These are phyloP conservation scores for Thaleichthys pacificus DNA, from an alignment of 2,797 vertebrate genomes.

Conservation along the genomic window DNA sequence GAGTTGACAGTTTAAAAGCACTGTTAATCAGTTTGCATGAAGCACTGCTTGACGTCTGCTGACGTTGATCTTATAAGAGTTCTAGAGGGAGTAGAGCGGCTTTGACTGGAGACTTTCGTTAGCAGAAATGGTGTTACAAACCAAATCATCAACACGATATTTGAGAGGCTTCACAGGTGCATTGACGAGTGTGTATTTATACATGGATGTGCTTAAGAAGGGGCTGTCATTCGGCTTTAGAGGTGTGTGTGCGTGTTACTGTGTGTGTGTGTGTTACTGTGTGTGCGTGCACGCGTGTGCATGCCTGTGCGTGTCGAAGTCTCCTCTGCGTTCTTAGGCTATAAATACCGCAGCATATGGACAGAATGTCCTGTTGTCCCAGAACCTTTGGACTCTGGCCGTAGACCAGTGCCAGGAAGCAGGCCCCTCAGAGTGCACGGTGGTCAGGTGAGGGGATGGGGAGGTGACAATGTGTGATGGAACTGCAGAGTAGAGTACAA, in stretches of 20 bases:
- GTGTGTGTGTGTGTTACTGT: slow-evolving; percentile 10
- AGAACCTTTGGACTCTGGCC: slow-evolving; percentile 20
- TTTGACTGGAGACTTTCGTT: neutral
- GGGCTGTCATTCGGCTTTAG: too few species aligned
- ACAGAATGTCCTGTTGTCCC: slow-evolving; percentile 25
- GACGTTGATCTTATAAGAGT: slow-evolving; percentile 11
- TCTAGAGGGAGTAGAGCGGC: too few species aligned
- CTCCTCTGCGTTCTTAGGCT: slow-evolving; percentile 25
- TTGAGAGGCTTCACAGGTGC: neutral
- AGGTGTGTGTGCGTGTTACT: slow-evolving; percentile 1
- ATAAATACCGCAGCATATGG: slow-evolving; percentile 32
- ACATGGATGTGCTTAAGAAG: too few species aligned
- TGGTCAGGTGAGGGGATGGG: slow-evolving; percentile 14
- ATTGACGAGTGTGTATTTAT: too few species aligned
- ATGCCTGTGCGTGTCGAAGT: slow-evolving; percentile 9
- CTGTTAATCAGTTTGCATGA: slow-evolving; percentile 20
- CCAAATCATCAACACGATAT: neutral
- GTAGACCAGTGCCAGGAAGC: slow-evolving; percentile 11
- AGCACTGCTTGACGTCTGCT: slow-evolving; percentile 9
- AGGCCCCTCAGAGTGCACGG: neutral
- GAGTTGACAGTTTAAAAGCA: slow-evolving; percentile 34
- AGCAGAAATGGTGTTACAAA: neutral
- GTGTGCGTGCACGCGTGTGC: slow-evolving; percentile 9
- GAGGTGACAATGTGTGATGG: slow-evolving; percentile 6
- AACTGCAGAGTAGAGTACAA: neutral